Percentiles rank a stretch among this genome's conserved stretches.
These are phyloP conservation scores for Eucidaris tribuloides DNA, from an alignment of 35 echinoderm and acorn worm genomes.

Conservation along the genomic window DNA sequence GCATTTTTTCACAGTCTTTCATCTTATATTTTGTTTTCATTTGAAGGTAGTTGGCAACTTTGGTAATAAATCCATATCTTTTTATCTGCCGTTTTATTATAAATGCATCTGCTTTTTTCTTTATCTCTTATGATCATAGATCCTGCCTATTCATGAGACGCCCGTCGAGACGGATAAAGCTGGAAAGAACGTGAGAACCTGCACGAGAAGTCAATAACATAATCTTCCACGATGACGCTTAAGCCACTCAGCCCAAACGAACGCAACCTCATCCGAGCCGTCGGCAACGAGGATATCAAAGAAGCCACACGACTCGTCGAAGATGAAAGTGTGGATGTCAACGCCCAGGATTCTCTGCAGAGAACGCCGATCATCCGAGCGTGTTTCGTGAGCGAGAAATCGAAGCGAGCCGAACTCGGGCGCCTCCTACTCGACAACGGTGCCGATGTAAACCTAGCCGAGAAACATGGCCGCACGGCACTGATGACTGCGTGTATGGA, in stretches of 20 bases:
- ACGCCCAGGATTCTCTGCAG: constrained; percentile 71
- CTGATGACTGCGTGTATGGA: constrained; percentile 79
- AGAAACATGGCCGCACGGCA: constrained; percentile 68
- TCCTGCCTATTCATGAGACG: too few relatives aligned
- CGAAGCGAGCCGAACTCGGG: constrained; percentile 19
- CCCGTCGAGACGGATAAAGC: too few relatives aligned
- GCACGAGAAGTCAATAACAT: too few relatives aligned
- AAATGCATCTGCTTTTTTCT: too few relatives aligned
- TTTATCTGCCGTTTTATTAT: too few relatives aligned
- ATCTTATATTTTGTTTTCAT: too few relatives aligned
- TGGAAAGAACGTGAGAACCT: too few relatives aligned
- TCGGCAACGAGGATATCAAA: constrained; percentile 56
- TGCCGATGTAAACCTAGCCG: constrained; percentile 69
- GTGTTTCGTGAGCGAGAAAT: constrained; percentile 24
- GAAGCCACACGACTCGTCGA: constrained; percentile 40
- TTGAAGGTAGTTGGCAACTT: too few relatives aligned
- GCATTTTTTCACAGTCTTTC: too few relatives aligned
- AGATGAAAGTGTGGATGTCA: constrained; percentile 65
- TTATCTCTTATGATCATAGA: too few relatives aligned
- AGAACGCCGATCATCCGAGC: constrained; percentile 66
- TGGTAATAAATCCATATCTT: too few relatives aligned
- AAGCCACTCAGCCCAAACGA: constrained; percentile 53
- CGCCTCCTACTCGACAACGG: constrained; percentile 67
- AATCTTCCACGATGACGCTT: too few relatives aligned
- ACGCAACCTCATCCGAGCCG: constrained; percentile 48